phyloP scores from a whole-genome alignment of 2,888 invertebrate genomes.

The Rhingia rostrata region DNA sequence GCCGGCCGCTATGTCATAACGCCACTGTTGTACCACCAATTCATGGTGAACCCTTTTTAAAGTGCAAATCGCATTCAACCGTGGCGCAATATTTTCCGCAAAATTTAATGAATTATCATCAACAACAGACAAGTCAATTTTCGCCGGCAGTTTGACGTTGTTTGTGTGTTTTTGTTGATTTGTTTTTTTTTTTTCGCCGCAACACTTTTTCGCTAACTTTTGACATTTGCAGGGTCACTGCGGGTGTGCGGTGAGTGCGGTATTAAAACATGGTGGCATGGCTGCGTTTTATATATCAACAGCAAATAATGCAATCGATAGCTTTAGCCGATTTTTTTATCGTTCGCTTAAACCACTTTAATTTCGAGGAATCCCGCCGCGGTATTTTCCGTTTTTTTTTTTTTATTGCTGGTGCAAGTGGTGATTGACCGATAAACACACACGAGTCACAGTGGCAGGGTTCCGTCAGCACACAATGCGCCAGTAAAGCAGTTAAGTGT shows the following conservation, averaged over 20 bases:
- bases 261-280: slow-evolving; percentile 38
- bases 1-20: slow-evolving; percentile 5
- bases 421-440: slow-evolving; percentile 71
- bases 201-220: slow-evolving; percentile 65
- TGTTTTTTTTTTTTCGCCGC: slow-evolving; percentile 1
- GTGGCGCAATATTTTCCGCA: slow-evolving; percentile 70
- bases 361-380: slow-evolving; percentile 1
- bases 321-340: slow-evolving; percentile 30
- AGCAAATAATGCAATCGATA: slow-evolving; percentile 63
- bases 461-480: slow-evolving; percentile 22
- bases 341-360: slow-evolving; percentile 45
- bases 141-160: slow-evolving; percentile 40
- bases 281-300: slow-evolving; percentile 67
- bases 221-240: slow-evolving; percentile 53
- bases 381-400: not conserved
- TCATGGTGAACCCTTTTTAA: slow-evolving; percentile 50
- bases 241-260: slow-evolving; percentile 13
- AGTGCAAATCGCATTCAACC: slow-evolving; percentile 61
- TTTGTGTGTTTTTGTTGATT: slow-evolving; percentile 7
- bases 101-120: slow-evolving; percentile 73
- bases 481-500: slow-evolving; percentile 14
- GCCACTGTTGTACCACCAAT: slow-evolving; percentile 31
- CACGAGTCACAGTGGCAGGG: not conserved
- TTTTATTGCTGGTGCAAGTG: slow-evolving; percentile 32
- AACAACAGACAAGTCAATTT: slow-evolving; percentile 73